phyloP scores from a whole-genome alignment of 1,140 invertebrate species.

The Lordiphosa clarofinis region DNA sequence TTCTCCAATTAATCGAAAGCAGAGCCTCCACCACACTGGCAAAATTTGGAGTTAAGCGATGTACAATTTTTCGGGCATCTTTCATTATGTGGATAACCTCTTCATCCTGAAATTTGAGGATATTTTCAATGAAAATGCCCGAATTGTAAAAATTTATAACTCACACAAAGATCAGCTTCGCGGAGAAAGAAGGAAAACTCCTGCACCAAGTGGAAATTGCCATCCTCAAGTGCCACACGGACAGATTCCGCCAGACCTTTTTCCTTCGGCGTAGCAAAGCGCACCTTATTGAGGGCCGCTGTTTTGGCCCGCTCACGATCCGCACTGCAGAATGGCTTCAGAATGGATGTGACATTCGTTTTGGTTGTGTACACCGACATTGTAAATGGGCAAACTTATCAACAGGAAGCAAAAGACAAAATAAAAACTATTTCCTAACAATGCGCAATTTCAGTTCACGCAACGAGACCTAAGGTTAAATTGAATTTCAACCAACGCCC shows the following conservation, averaged over 20 bases:
- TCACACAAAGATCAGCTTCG: conserved; percentile 57
- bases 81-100: conserved; percentile 82
- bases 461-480: neutral
- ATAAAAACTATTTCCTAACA: conserved; percentile 22
- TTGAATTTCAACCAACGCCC: neutral
- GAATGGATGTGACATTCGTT: conserved; percentile 59
- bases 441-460: conserved; percentile 23
- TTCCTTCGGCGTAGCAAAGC: conserved; percentile 54
- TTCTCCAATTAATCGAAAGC: conserved; percentile 83
- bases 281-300: conserved; percentile 62
- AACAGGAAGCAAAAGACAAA: neutral
- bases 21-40: conserved; percentile 83
- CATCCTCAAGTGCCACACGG: conserved; percentile 41
- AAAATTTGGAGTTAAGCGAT: conserved; percentile 81
- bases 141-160: conserved; percentile 3
- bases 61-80: conserved; percentile 82
- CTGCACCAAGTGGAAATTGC: conserved; percentile 56
- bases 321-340: conserved; percentile 51
- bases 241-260: conserved; percentile 57
- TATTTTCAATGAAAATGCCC: neutral
- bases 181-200: conserved; percentile 59
- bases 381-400: neutral
- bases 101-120: conserved; percentile 79
- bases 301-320: conserved; percentile 60
- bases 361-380: conserved; percentile 69